A percentile compares a stretch with the other conserved stretches of the same genome.
These are phyloP conservation scores for Mesochorus sp. DNA, from an alignment of 2,888 invertebrate species.

Conservation along the genomic window DNA sequence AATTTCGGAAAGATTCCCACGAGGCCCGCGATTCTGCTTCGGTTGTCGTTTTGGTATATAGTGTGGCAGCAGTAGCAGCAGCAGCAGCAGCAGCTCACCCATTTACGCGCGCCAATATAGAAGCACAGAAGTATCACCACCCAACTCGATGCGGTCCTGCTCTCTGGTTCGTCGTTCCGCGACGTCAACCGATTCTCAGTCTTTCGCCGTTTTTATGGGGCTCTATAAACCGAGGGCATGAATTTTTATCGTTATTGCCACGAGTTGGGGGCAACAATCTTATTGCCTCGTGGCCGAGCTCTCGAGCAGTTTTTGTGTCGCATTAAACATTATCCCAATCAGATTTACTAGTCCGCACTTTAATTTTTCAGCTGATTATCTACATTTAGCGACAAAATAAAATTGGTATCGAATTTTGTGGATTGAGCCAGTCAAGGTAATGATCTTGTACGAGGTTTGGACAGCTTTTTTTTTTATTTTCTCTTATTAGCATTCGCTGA, in stretches of 20 bases:
- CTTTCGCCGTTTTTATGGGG: constrained; percentile 70
- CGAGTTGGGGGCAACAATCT: constrained; percentile 58
- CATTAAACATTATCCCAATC: neutral
- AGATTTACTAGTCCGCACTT: constrained; percentile 19
- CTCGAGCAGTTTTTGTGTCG: constrained; percentile 9
- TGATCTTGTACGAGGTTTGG: no score
- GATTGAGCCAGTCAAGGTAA: no score
- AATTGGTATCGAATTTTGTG: no score
- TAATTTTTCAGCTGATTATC: neutral
- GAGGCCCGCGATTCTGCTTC: constrained; percentile 22
- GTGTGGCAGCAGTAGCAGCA: neutral
- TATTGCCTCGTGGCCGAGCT: constrained; percentile 57
- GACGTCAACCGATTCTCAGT: constrained; percentile 57
- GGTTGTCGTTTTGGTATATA: neutral
- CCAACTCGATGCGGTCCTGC: constrained; percentile 26
- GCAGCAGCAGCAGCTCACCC: constrained; percentile 11
- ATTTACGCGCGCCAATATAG: constrained; percentile 14
- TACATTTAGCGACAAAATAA: no score
- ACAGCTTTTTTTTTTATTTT: no score
- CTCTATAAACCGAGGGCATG: constrained; percentile 71
- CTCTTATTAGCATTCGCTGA: no score
- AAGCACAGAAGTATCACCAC: constrained; percentile 29
- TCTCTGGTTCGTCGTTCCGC: constrained; percentile 16
- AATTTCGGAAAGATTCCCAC: constrained; percentile 56
- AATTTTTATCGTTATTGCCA: constrained; percentile 74